These are phyloP conservation scores for Amphipoea lucens DNA, from an alignment of 2,888 invertebrate genomes.

Conservation along the genomic window DNA sequence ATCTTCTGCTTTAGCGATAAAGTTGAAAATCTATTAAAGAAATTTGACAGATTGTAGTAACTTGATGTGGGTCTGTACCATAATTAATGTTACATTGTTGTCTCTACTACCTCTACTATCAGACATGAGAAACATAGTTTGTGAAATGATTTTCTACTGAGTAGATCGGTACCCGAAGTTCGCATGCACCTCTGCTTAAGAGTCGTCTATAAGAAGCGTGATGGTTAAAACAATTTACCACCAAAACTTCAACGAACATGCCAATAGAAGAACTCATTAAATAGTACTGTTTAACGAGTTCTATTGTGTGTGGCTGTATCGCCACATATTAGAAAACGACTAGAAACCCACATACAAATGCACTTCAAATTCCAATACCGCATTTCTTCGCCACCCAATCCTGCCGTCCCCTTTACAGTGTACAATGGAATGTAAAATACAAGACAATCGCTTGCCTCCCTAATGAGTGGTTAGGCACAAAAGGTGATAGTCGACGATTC, in stretches of 20 bases:
- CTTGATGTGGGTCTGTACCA: too few species aligned
- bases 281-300: neutral
- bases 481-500: constrained; percentile 80
- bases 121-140: neutral
- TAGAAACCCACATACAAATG: constrained; percentile 29
- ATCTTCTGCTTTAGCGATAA: too few species aligned
- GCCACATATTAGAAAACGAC: constrained; percentile 23
- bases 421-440: constrained; percentile 57
- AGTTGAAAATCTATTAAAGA: too few species aligned
- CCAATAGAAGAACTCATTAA: neutral
- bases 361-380: constrained; percentile 37
- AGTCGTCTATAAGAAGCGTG: neutral
- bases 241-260: neutral
- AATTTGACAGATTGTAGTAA: too few species aligned
- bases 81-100: neutral
- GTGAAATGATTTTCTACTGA: neutral
- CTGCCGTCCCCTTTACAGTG: constrained; percentile 19
- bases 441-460: constrained; percentile 59
- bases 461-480: constrained; percentile 74
- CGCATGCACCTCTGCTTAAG: neutral
- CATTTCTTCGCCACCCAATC: constrained; percentile 39
- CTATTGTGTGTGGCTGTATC: neutral
- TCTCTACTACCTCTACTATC: too few species aligned
- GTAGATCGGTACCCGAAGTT: neutral
- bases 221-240: neutral